Conservation (phyloP, 2,113 vertebrate genomes). For the Zingel zingel region DNA sequence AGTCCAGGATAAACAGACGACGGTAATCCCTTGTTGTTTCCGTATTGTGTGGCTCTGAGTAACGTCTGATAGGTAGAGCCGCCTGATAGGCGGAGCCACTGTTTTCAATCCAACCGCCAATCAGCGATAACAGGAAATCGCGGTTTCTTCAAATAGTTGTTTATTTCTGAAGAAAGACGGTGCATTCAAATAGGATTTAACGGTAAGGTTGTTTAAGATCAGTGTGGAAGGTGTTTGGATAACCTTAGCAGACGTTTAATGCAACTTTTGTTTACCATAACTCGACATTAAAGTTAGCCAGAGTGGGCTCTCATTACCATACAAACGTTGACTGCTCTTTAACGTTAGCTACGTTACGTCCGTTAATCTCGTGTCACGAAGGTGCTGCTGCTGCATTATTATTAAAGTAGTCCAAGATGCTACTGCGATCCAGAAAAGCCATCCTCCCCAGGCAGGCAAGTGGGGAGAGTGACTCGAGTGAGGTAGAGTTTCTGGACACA, state of each 20-base stretch:
- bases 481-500: background rate
- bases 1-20: background rate
- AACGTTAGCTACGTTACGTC: background rate
- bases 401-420: conserved; percentile 53
- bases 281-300: background rate
- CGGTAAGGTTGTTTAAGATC: fast-evolving
- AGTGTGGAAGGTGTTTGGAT: fast-evolving
- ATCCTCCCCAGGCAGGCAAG: fast-evolving
- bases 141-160: conserved; percentile 81
- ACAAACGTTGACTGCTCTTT: background rate
- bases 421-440: conserved; percentile 57
- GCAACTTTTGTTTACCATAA: background rate
- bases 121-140: conserved; percentile 72
- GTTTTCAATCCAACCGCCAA: conserved; percentile 59
- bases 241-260: fast-evolving
- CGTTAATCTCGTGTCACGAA: conserved; percentile 17
- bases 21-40: conserved; percentile 31
- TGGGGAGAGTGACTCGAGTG: background rate
- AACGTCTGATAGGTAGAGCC: conserved; percentile 21
- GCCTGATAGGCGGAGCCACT: conserved; percentile 18
- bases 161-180: background rate
- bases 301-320: no score
- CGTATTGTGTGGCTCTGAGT: conserved; percentile 7
- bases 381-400: background rate
- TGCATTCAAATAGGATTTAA: background rate